Evolutionary conservation across 2,113 vertebrate genomes (phyloP), one percentile per base, ranked within the genome.

Genomic region (Aramus guarauna): DNA sequence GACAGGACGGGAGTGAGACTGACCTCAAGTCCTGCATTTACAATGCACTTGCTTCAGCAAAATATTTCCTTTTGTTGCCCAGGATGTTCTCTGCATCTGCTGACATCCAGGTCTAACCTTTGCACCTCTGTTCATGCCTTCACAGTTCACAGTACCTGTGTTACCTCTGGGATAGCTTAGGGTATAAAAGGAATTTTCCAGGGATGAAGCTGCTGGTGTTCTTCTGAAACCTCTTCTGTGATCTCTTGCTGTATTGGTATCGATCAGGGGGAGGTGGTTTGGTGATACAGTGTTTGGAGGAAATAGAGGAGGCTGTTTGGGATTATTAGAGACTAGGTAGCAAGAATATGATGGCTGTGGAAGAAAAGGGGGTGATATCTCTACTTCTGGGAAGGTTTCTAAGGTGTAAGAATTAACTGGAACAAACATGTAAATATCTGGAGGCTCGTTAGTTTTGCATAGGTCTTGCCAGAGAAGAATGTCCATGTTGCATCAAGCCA

Each of bases 1-100:
- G 43, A 55, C 56, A 81, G 60, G 39, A 74, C 52, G 82, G 76
- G 64, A 92, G 36, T 14, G 24, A 78, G 29, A 19, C 27, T 93
- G 85, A 93, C 53, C 78, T 96, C 32, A 87, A 94, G 17, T 94
- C 17, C 58, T 68, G 32, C 78, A 60, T 92, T 94, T 87, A 60
- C 9, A 29, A 50, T 56, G 60, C 36, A 32, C 27, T 78, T 90
- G 43, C 45, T 58, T 93, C 84, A 82, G 34, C 69, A 79, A 68
- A 81, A 48, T 48, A 37, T 50, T 90, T 53, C 43, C 45, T 79
- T 93, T 79, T 94, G 66, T 75, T 94, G 58, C 17, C 12, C 45
- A 37, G 36, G 58, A 30, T 76, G 36, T 79, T 82, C n/a, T 88
- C 58, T 80, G 62, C 24, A 34, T 63, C 74, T 88, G 45, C 78